Evolutionary conservation across 2,888 invertebrate species (phyloP).

Genomic region (Cylindroiulus punctatus): DNA sequence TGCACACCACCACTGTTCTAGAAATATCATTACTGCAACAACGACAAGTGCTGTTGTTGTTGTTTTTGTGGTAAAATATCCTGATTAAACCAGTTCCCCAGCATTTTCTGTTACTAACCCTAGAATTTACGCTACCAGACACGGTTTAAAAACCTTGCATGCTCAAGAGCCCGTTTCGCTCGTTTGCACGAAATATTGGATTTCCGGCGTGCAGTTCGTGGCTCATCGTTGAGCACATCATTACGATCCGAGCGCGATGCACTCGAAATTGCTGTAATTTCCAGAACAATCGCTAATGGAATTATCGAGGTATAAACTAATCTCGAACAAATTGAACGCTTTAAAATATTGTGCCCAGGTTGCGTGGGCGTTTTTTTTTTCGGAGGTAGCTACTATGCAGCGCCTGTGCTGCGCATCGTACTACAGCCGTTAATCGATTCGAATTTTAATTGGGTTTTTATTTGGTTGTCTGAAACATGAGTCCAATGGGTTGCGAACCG

Average conservation of each 20-base stretch:
- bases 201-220: background rate
- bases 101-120: no score
- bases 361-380: background rate
- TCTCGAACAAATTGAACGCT: constrained; percentile 33
- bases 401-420: background rate
- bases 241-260: constrained; percentile 14
- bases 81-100: no score
- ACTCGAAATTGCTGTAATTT: constrained; percentile 37
- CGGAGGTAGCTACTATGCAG: background rate
- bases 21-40: no score
- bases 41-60: no score
- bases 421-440: constrained; percentile 9
- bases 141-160: background rate
- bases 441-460: constrained; percentile 24
- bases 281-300: constrained; percentile 34
- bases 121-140: background rate
- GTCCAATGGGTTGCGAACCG: background rate
- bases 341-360: background rate
- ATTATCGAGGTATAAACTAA: constrained; percentile 33
- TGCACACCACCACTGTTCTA: no score
- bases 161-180: background rate
- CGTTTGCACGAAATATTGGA: constrained; percentile 42
- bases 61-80: no score
- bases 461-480: background rate
- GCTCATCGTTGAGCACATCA: constrained; percentile 17